These are phyloP conservation scores for Glyptemys insculpta DNA, from an alignment of 2,797 vertebrate genomes.

Conservation along the genomic window DNA sequence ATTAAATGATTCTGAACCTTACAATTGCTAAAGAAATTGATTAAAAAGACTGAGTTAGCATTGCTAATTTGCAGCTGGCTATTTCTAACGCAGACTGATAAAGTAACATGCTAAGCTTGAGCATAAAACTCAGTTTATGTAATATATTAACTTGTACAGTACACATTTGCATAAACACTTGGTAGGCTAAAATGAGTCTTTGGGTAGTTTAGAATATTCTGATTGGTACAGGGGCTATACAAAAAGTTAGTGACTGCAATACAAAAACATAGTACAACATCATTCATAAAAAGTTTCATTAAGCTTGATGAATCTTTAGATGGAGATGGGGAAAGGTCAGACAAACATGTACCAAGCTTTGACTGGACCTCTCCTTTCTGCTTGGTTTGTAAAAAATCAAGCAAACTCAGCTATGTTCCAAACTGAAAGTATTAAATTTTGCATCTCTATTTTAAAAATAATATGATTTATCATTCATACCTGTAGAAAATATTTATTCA, in stretches of 20 bases:
- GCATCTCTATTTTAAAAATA: background rate
- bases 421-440: background rate
- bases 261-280: background rate
- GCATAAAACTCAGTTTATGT: conserved; percentile 61
- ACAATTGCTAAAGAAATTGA: conserved; percentile 66
- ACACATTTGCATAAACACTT: conserved; percentile 74
- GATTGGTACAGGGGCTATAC: conserved; percentile 3
- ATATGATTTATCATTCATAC: background rate
- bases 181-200: conserved; percentile 52
- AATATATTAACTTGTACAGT: conserved; percentile 57
- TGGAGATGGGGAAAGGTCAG: background rate
- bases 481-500: background rate
- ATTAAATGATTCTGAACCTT: conserved; percentile 67
- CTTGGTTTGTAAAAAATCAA: background rate
- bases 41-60: conserved; percentile 60
- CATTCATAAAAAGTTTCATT: background rate
- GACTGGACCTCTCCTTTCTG: background rate
- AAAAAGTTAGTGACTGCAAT: conserved; percentile 6
- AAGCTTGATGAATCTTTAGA: background rate
- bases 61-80: conserved; percentile 73
- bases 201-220: conserved; percentile 31
- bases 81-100: conserved; percentile 73
- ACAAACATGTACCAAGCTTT: background rate
- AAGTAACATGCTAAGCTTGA: conserved; percentile 67
- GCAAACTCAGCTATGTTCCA: background rate